phyloP scores from a whole-genome alignment of 2,113 vertebrate species.

The Micromys minutus region DNA sequence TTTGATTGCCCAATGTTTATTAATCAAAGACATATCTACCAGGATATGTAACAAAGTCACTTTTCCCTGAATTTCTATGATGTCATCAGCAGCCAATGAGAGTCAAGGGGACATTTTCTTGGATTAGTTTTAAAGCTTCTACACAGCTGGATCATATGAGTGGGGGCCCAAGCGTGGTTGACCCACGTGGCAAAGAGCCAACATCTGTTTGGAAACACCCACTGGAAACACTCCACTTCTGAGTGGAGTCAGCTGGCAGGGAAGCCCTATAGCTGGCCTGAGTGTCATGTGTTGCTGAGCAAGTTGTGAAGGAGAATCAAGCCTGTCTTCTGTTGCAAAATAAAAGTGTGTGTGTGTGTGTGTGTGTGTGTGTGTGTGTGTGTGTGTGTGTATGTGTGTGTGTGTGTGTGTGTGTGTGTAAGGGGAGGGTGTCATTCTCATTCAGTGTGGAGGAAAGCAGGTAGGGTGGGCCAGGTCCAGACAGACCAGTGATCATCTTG shows the following conservation, averaged over 20 bases:
- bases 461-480: too few relatives aligned
- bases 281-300: background rate
- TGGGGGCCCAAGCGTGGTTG: background rate
- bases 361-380: too few relatives aligned
- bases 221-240: background rate
- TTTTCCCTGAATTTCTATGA: slow-evolving; percentile 63
- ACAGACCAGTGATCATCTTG: background rate
- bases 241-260: background rate
- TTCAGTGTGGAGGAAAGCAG: fast-evolving
- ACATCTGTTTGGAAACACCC: slow-evolving; percentile 50
- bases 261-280: background rate
- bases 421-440: background rate
- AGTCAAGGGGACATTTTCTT: slow-evolving; percentile 52
- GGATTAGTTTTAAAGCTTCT: slow-evolving; percentile 68
- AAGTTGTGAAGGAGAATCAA: fast-evolving
- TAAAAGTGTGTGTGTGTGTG: too few relatives aligned
- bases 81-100: slow-evolving; percentile 68
- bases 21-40: slow-evolving; percentile 67
- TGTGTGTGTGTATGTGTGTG: too few relatives aligned
- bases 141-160: slow-evolving; percentile 73
- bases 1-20: slow-evolving; percentile 55
- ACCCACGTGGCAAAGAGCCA: background rate
- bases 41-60: slow-evolving; percentile 39
- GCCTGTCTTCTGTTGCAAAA: background rate
- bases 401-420: too few relatives aligned